Evolutionary conservation across 1,140 invertebrate genomes (phyloP).

Genomic region (Lasaia peninsularis): DNA sequence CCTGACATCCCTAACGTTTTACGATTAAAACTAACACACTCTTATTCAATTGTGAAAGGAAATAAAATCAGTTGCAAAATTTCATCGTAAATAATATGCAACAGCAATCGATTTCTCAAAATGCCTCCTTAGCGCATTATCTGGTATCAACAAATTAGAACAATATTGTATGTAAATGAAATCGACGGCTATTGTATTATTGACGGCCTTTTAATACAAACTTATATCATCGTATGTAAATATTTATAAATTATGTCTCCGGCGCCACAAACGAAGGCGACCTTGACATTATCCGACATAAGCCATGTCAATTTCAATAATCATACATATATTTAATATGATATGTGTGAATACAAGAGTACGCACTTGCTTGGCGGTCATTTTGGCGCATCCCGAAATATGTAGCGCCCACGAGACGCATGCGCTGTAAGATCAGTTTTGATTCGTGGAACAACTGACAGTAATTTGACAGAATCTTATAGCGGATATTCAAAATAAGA

Average conservation of each 20-base stretch:
- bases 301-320: constrained; percentile 24
- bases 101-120: no score
- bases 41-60: no score
- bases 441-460: background rate
- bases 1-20: no score
- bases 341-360: constrained; percentile 18
- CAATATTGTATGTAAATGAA: background rate
- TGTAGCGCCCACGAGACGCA: constrained; percentile 6
- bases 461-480: no score
- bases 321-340: constrained; percentile 30
- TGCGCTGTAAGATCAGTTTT: background rate
- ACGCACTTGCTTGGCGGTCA: constrained; percentile 28
- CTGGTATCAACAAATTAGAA: no score
- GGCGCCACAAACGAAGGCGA: constrained; percentile 13
- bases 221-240: background rate
- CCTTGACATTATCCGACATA: constrained; percentile 38
- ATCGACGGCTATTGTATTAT: background rate
- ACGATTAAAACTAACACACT: no score
- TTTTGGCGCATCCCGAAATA: constrained; percentile 27
- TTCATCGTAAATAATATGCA: no score
- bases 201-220: background rate
- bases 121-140: no score
- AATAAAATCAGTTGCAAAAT: no score
- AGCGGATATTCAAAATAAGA: background rate
- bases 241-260: background rate